Conservation (phyloP, 2,888 invertebrate genomes). For the Boloria euphrosyne region DNA sequence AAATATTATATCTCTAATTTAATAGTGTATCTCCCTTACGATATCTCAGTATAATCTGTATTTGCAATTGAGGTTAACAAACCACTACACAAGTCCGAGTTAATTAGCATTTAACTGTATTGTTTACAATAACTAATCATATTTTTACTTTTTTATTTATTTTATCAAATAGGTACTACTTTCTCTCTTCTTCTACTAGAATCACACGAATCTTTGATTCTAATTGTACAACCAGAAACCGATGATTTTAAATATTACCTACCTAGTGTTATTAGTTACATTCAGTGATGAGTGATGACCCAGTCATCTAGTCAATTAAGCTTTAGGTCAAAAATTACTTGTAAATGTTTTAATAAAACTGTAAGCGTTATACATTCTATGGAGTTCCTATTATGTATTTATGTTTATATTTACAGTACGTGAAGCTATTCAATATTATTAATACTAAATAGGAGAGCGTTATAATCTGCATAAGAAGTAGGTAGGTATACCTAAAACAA, state of each 20-base stretch:
- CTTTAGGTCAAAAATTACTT: no score
- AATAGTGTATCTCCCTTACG: neutral
- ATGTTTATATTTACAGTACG: no score
- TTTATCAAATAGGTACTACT: neutral
- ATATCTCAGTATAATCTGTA: neutral
- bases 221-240: neutral
- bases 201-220: neutral
- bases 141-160: no score
- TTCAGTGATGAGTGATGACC: conserved; percentile 8
- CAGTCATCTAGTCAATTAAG: neutral
- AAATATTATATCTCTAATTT: conserved; percentile 10
- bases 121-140: neutral
- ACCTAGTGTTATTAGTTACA: neutral
- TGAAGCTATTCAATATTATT: no score
- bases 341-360: no score
- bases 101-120: conserved; percentile 2
- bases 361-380: no score
- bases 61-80: neutral
- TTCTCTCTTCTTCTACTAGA: conserved; percentile 2
- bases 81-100: neutral
- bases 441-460: no score
- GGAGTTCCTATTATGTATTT: no score
- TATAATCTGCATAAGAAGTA: no score
- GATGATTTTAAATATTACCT: conserved; percentile 5
- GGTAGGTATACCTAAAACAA: no score